Base-by-base conservation (phyloP, 1,140 invertebrate species). In the Drosophila serrata region DNA sequence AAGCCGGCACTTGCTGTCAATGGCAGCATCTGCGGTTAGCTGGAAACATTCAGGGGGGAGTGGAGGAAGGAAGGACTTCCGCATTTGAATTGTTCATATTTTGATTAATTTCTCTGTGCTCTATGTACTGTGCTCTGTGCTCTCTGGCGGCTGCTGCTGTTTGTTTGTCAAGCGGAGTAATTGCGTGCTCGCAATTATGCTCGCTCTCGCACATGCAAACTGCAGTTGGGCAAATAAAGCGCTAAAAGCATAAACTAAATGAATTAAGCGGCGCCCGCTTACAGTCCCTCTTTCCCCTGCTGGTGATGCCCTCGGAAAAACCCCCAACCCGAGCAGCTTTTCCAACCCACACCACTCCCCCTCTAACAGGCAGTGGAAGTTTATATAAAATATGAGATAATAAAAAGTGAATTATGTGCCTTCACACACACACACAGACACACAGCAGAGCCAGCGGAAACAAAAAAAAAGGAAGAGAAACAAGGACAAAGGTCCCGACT, bases 381-480 rank as follows among this genome's bases (percentile, higher is more conserved):
- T 75, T 81, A 49, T 70, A 57, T 72, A 57, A 72, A 86, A 86
- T 86, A 86, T 82, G 82, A 87, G 79, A 86, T 87, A 87, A 86
- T 86, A 86, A 86, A 86, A 86, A 86, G 82, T 86, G 84, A 86
- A 86, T 86, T 86, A 86, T 86, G 82, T 64, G 76, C 79, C 55
- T 49, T 62, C 64, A 62, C 73, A 65, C 74, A 68, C 74, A 68
- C 57, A n/a, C n/a, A n/a, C n/a, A n/a, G n/a, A n/a, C n/a, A n/a
- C n/a, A n/a, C n/a, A n/a, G n/a, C n/a, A 29, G 57, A 31, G 24
- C 27, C 33, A 56, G 40, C 49, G 31, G 33, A 40, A 37, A 43
- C 13, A 46, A 27, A 65, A 61, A 27, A 63, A 6, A 31, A 42
- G 27, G 43, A 63, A 45, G 7, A 15, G 19, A 4, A 22, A 4